phyloP scores from a whole-genome alignment of 2,888 invertebrate species.

The Seladonia tumulorum region DNA sequence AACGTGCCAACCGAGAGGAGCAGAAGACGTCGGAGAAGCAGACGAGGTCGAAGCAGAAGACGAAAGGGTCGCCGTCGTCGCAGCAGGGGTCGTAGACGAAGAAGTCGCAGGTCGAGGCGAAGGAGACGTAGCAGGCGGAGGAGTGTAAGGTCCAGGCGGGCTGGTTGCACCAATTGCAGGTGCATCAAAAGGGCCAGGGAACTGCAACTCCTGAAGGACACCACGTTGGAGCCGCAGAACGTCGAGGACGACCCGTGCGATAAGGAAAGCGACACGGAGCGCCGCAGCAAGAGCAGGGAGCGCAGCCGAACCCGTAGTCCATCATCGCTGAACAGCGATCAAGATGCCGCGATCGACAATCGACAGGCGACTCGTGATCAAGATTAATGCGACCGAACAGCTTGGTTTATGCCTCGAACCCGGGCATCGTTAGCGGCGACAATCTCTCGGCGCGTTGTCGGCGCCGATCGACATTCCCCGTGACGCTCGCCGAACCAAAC shows the following conservation, averaged over 20 bases:
- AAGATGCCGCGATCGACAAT: slow-evolving; percentile 62
- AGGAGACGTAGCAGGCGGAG: slow-evolving; percentile 9
- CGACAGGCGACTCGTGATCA: slow-evolving; percentile 47
- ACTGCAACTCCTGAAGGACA: slow-evolving; percentile 9
- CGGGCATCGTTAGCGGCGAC: slow-evolving; percentile 43
- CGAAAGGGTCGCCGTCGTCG: slow-evolving; percentile 20
- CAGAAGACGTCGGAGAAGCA: slow-evolving; percentile 30
- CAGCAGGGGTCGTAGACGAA: background rate
- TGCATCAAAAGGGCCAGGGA: slow-evolving; percentile 38
- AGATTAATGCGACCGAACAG: slow-evolving; percentile 45
- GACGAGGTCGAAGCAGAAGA: slow-evolving; percentile 5
- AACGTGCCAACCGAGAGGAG: slow-evolving; percentile 34
- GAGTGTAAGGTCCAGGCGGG: background rate
- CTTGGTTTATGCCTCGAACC: background rate
- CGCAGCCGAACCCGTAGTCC: slow-evolving; percentile 69
- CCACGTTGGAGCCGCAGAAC: slow-evolving; percentile 8
- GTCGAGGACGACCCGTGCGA: slow-evolving; percentile 54
- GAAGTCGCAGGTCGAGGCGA: background rate
- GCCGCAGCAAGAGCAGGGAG: slow-evolving; percentile 69
- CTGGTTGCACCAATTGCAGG: slow-evolving; percentile 49
- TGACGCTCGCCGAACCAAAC: background rate
- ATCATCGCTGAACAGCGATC: slow-evolving; percentile 75
- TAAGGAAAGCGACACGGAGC: slow-evolving; percentile 44
- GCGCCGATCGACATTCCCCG: background rate
- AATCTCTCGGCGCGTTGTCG: slow-evolving; percentile 42